Evolutionary conservation across 2,113 vertebrate genomes (phyloP).

Genomic region (Pangasianodon gigas): DNA sequence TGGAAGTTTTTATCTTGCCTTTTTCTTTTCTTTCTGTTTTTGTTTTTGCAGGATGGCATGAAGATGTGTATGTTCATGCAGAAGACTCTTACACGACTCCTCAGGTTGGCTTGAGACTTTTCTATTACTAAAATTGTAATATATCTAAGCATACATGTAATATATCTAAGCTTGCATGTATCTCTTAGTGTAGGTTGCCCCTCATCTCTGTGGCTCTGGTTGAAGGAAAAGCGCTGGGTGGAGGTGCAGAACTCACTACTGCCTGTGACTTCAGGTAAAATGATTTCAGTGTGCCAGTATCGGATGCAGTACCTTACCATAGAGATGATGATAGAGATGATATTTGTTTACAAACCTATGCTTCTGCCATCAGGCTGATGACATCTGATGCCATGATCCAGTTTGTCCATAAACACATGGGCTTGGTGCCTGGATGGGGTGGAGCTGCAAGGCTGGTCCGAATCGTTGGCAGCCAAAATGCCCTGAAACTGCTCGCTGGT

Average conservation of each 20-base stretch:
- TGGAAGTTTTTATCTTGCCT: not conserved
- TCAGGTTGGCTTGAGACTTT: constrained; percentile 73
- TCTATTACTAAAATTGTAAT: not conserved
- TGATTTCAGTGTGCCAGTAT: not conserved
- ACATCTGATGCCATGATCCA: constrained; percentile 82
- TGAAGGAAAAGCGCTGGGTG: constrained; percentile 89
- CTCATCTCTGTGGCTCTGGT: constrained; percentile 89
- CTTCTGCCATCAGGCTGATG: constrained; percentile 81
- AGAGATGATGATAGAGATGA: not conserved
- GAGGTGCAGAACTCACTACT: constrained; percentile 90
- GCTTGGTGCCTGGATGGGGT: constrained; percentile 93
- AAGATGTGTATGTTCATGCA: constrained; percentile 98
- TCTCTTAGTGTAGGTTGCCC: constrained; percentile 79
- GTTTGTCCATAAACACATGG: constrained; percentile 95
- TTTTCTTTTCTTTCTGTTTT: not conserved
- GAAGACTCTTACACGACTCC: constrained; percentile 86
- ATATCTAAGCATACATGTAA: not conserved
- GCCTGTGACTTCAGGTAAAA: constrained; percentile 95
- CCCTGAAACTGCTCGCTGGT: constrained; percentile 81
- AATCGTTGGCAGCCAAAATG: constrained; percentile 77
- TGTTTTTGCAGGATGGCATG: constrained; percentile 81
- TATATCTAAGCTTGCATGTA: constrained; percentile 41
- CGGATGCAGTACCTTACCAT: not conserved
- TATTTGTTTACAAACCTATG: constrained; percentile 26
- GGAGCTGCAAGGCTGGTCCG: constrained; percentile 80